Percentiles rank a stretch among this genome's conserved stretches.
These are phyloP conservation scores for Meiosimyza decipiens DNA, from an alignment of 2,888 invertebrate species.

Conservation along the genomic window DNA sequence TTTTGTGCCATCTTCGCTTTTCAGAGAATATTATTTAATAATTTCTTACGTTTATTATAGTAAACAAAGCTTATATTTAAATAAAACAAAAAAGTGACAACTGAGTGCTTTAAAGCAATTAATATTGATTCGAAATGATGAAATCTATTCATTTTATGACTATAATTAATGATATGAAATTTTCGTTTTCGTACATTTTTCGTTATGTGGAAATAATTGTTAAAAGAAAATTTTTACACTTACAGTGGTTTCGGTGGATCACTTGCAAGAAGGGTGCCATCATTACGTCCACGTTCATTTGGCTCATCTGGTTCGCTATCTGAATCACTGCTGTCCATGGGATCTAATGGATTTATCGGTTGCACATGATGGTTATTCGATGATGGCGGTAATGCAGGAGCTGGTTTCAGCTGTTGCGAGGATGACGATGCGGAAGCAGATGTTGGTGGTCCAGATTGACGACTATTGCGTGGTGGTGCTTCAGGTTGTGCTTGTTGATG, in stretches of 20 bases:
- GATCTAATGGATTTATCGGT: conserved; percentile 72
- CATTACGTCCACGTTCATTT: conserved; percentile 83
- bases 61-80: too few species aligned
- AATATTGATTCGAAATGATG: too few species aligned
- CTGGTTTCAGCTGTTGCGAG: conserved; percentile 47
- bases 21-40: too few species aligned
- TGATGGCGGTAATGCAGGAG: conserved; percentile 62
- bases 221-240: conserved; percentile 68
- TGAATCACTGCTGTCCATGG: conserved; percentile 80
- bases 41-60: too few species aligned
- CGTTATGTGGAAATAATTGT: not conserved
- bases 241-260: conserved; percentile 97
- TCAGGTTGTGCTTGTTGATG: conserved; percentile 70
- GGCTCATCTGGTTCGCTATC: conserved; percentile 87
- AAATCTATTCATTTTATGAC: too few species aligned
- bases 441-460: conserved; percentile 60
- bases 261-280: conserved; percentile 94
- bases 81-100: too few species aligned
- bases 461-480: conserved; percentile 76
- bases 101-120: too few species aligned
- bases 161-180: too few species aligned
- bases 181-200: conserved; percentile 21
- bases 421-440: conserved; percentile 53
- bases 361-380: conserved; percentile 66
- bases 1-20: too few species aligned